Percentiles rank a stretch among this genome's conserved stretches.
phyloP scores from a whole-genome alignment of 2,113 vertebrate species.

The Neolamprologus modestus region DNA sequence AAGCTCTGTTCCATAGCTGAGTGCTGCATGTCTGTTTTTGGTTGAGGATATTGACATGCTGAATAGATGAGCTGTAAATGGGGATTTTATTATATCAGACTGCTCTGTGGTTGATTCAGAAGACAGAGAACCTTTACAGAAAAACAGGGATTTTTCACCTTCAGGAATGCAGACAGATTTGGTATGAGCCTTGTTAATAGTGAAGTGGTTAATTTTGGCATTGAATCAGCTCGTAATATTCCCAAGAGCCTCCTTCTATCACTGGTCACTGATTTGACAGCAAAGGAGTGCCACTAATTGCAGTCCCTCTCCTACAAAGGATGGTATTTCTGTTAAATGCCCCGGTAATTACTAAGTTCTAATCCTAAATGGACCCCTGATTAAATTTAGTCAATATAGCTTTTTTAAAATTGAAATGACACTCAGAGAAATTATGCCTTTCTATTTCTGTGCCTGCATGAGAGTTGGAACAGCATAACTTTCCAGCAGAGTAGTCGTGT shows the following conservation, averaged over 20 bases:
- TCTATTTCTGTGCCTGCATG: background rate
- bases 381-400: slow-evolving; percentile 36
- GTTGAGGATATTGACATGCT: background rate
- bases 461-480: background rate
- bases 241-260: background rate
- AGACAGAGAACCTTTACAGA: background rate
- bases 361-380: slow-evolving; percentile 35
- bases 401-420: slow-evolving; percentile 39
- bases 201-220: background rate
- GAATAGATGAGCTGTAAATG: background rate
- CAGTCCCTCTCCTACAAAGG: slow-evolving; percentile 3
- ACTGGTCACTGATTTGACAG: slow-evolving; percentile 9
- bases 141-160: background rate
- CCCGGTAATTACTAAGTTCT: slow-evolving; percentile 28
- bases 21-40: background rate
- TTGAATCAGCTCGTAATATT: background rate
- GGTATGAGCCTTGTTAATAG: background rate
- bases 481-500: background rate
- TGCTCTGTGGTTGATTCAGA: background rate
- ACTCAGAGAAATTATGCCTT: background rate
- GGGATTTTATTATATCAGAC: background rate
- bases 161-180: background rate
- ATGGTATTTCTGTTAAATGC: slow-evolving; percentile 42
- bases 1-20: background rate
- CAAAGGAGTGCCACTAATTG: slow-evolving; percentile 24